Percentiles rank a stretch among this genome's conserved stretches.
Evolutionary conservation across 2,113 vertebrate species (phyloP).

Genomic region (Panthera tigris): DNA sequence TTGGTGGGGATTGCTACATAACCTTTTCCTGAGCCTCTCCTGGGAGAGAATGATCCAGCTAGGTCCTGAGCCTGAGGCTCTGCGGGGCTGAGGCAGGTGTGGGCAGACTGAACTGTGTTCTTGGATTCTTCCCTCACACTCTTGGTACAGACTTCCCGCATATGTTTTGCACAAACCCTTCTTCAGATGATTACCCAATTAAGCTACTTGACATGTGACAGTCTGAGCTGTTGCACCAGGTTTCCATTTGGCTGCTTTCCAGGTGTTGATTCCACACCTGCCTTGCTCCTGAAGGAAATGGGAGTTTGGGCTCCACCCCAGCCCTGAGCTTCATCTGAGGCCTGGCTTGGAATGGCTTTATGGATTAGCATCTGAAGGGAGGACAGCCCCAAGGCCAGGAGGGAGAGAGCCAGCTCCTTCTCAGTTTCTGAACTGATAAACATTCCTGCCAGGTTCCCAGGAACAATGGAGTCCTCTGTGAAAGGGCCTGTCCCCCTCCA

Average conservation of each 20-base stretch:
- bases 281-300: background rate
- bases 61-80: background rate
- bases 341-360: background rate
- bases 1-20: background rate
- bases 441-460: conserved; percentile 51
- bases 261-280: conserved; percentile 49
- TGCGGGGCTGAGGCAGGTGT: background rate
- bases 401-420: background rate
- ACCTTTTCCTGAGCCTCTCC: background rate
- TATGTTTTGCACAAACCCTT: background rate
- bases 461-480: conserved; percentile 60
- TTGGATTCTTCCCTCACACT: background rate
- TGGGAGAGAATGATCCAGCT: background rate
- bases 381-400: background rate
- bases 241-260: conserved; percentile 58
- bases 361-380: background rate
- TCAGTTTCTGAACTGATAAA: conserved; percentile 61
- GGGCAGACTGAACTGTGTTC: background rate
- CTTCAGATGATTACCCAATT: conserved; percentile 50
- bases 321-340: conserved; percentile 29
- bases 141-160: background rate
- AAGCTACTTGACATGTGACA: conserved; percentile 43
- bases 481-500: conserved; percentile 46
- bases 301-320: background rate
- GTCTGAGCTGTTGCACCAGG: conserved; percentile 42